Evolutionary conservation across 2,797 vertebrate genomes (phyloP), one percentile per base, ranked within the genome.

Genomic region (Pangasius mekongensis): DNA sequence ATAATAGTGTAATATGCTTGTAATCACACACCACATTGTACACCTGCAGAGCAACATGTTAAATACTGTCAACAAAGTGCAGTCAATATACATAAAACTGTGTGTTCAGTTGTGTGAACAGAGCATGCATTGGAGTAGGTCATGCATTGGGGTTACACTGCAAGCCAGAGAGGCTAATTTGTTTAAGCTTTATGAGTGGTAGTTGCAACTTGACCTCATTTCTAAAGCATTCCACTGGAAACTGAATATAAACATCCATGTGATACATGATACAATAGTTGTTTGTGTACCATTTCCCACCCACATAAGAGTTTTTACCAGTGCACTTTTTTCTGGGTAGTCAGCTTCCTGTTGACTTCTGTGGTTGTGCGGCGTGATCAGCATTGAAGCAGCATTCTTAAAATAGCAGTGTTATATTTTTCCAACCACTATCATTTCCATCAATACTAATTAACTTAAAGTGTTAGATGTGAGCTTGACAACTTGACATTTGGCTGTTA

Each of bases 321-420:
- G 39, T 60, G 30, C 64, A 56, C 78, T 77, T 76, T 87, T 81
- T 81, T 89, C 69, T 85, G 86, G 20, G 66, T 49, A 84, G 80
- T 84, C 87, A 84, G 88, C 87, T 88, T 92, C 91, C 91, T 92
- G 90, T 92, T 92, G 90, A 92, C 89, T 86, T 89, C 87, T 92
- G 90, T 89, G 90, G 91, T 88, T 86, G 71, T 82, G 62, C 8
- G 64, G 87, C 89, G 84, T 80, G 87, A 85, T 91, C 90, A 88
- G 49, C 62, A 47, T 64, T 74, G 54, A 88, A 83, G 77, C 47
- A 88, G 56, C 24, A 66, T 22, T 64, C 56, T 85, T 81, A 90
- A 90, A 90, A 91, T 90, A 90, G 90, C 60, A 5, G 13, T 74
- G 60, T 84, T 86, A 74, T 89, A 82, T 89, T 89, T 89, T 92